A percentile compares a stretch with the other conserved stretches of the same genome.
Conservation (phyloP, 1,140 invertebrate genomes). For the Lordiphosa clarofinis region DNA sequence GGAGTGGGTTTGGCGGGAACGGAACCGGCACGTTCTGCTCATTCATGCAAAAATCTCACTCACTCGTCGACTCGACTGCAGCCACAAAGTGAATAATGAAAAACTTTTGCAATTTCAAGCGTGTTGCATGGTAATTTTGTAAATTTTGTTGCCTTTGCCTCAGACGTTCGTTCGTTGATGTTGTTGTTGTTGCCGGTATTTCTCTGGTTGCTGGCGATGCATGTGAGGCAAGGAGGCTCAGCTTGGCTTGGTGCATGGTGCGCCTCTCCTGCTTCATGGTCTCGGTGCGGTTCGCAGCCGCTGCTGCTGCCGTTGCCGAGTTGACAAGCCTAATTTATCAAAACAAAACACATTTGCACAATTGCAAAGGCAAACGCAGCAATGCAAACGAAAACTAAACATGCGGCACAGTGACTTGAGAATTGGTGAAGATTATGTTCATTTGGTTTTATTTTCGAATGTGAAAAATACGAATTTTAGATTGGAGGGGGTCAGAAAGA, state of each 20-base stretch:
- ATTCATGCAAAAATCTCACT: constrained; percentile 78
- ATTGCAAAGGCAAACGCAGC: constrained; percentile 74
- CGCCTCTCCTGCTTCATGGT: constrained; percentile 27
- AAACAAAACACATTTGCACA: constrained; percentile 78
- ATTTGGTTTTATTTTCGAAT: too few species aligned
- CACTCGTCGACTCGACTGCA: constrained; percentile 74
- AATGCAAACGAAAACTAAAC: constrained; percentile 43
- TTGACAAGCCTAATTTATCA: constrained; percentile 79
- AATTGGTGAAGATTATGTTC: neutral
- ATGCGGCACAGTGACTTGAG: constrained; percentile 23
- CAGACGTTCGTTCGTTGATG: constrained; percentile 1
- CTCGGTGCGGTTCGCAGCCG: constrained; percentile 47
- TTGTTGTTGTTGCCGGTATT: constrained; percentile 32
- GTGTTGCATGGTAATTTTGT: constrained; percentile 78
- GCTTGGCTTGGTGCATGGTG: constrained; percentile 1
- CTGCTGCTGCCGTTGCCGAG: constrained; percentile 50
- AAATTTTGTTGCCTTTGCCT: constrained; percentile 60
- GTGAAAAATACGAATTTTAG: too few species aligned
- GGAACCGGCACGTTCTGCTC: constrained; percentile 65
- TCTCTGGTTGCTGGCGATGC: constrained; percentile 21
- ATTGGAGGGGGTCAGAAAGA: too few species aligned
- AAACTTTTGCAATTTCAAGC: constrained; percentile 78
- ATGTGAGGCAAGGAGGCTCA: constrained; percentile 12
- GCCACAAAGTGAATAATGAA: constrained; percentile 78
- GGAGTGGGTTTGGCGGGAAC: constrained; percentile 19